phyloP scores from a whole-genome alignment of 2,113 vertebrate species.

The Stigmatopora nigra region DNA sequence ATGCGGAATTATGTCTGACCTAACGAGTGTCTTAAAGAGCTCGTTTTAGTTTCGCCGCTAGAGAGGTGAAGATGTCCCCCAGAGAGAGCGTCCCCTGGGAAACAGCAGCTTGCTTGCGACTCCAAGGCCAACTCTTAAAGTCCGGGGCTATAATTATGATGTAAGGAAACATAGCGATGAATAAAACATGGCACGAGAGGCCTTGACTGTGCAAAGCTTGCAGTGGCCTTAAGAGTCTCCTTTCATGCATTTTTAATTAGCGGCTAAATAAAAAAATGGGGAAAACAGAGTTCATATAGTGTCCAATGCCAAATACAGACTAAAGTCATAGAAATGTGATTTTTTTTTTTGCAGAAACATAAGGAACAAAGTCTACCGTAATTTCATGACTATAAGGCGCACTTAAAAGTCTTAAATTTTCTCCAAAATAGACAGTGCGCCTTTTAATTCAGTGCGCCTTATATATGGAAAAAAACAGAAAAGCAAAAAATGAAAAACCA shows the following conservation, averaged over 20 bases:
- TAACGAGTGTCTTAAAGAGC: constrained; percentile 32
- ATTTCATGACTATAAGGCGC: too few species aligned
- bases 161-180: constrained; percentile 51
- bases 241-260: constrained; percentile 65
- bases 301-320: background rate
- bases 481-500: too few species aligned
- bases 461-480: too few species aligned
- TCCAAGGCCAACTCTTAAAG: constrained; percentile 40
- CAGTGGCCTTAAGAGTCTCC: constrained; percentile 45
- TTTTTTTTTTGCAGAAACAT: background rate
- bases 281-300: constrained; percentile 32
- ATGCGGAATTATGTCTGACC: background rate
- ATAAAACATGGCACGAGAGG: constrained; percentile 53
- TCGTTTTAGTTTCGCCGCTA: constrained; percentile 30
- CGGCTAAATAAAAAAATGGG: constrained; percentile 38
- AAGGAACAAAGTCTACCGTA: background rate
- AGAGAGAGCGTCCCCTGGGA: constrained; percentile 11
- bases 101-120: constrained; percentile 46
- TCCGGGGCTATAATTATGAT: constrained; percentile 53
- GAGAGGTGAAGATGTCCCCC: constrained; percentile 22
- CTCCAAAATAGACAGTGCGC: too few species aligned
- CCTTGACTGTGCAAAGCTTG: constrained; percentile 49
- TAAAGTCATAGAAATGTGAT: background rate
- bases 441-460: too few species aligned
- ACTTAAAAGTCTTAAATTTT: too few species aligned